Conservation (phyloP, 2,797 vertebrate genomes). For the Sebastes variabilis region DNA sequence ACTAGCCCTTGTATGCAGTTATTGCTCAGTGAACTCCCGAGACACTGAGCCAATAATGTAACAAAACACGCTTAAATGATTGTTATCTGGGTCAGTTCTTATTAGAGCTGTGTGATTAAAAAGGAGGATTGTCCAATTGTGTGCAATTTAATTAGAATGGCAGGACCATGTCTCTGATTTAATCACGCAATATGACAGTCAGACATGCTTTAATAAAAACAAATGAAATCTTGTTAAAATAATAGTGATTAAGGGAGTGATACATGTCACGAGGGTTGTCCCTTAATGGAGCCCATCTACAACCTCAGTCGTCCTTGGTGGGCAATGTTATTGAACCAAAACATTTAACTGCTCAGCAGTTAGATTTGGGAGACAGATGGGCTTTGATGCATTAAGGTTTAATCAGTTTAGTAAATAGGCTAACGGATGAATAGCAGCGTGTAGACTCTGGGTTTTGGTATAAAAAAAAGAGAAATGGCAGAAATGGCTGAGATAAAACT, state of each 20-base stretch:
- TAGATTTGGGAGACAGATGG: constrained; percentile 27
- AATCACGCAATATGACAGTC: constrained; percentile 63
- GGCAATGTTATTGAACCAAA: constrained; percentile 35
- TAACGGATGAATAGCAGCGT: constrained; percentile 7
- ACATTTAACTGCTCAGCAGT: constrained; percentile 41
- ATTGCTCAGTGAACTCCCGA: constrained; percentile 24
- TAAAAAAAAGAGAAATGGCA: neutral
- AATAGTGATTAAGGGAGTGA: constrained; percentile 58
- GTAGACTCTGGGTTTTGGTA: constrained; percentile 2
- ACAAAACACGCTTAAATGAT: constrained; percentile 50
- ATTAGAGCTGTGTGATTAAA: constrained; percentile 66
- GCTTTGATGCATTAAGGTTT: constrained; percentile 49
- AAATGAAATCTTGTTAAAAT: constrained; percentile 70
- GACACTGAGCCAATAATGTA: constrained; percentile 38
- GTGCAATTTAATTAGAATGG: constrained; percentile 61
- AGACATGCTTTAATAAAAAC: constrained; percentile 62
- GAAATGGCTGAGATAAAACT: neutral
- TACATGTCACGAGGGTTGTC: constrained; percentile 30
- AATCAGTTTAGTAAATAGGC: constrained; percentile 45
- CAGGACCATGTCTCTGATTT: constrained; percentile 54
- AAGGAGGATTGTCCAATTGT: constrained; percentile 52
- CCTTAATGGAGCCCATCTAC: constrained; percentile 46
- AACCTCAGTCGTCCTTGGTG: constrained; percentile 21
- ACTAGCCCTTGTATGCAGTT: neutral
- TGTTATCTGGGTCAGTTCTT: constrained; percentile 56